A percentile compares a stretch with the other conserved stretches of the same genome.
Evolutionary conservation across 2,797 vertebrate species (phyloP).

Genomic region (Phataginus tetradactyla): DNA sequence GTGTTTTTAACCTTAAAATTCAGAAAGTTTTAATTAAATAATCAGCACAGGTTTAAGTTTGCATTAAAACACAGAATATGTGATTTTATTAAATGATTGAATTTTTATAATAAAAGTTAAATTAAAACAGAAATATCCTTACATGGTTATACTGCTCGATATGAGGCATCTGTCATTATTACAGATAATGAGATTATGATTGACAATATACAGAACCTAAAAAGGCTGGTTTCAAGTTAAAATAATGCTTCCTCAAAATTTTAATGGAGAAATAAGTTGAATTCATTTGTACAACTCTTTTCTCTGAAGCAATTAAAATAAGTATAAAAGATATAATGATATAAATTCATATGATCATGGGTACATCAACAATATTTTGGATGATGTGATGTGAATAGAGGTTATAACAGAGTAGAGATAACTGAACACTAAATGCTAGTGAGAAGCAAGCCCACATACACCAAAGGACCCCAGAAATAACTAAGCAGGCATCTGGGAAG

Average conservation of each 20-base stretch:
- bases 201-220: not conserved
- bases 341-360: not conserved
- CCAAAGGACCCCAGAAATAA: not conserved
- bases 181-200: not conserved
- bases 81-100: not conserved
- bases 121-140: not conserved
- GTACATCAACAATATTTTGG: not conserved
- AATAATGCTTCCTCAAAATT: not conserved
- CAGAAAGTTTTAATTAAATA: not conserved
- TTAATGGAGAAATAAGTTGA: not conserved
- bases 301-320: constrained; percentile 2
- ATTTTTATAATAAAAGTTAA: not conserved
- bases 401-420: not conserved
- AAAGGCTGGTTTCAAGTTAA: not conserved
- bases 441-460: not conserved
- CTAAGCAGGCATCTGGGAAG: not conserved
- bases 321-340: not conserved
- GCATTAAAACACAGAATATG: not conserved
- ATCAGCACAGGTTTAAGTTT: not conserved
- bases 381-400: not conserved
- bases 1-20: constrained; percentile 16
- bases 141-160: not conserved
- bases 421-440: not conserved
- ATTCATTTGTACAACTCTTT: not conserved
- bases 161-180: not conserved